These are phyloP conservation scores for Lottia gigantea DNA, from an alignment of 2,888 invertebrate species.

Conservation along the genomic window DNA sequence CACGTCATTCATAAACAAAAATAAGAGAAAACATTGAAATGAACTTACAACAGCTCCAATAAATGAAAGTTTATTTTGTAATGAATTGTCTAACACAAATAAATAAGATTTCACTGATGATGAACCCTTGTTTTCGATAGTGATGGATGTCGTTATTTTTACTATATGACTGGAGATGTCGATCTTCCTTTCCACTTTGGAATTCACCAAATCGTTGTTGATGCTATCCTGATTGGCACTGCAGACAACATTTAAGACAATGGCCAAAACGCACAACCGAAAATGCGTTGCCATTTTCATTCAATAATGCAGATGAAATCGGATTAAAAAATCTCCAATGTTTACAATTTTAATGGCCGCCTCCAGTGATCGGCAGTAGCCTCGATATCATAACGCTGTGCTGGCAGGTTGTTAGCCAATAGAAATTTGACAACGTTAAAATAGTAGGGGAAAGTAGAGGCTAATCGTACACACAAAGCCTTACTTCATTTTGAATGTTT, in stretches of 20 bases:
- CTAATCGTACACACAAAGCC: too few relatives aligned
- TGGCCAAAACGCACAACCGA: constrained; percentile 8
- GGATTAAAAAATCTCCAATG: constrained; percentile 20
- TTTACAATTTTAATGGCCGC: constrained; percentile 7
- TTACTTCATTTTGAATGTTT: too few relatives aligned
- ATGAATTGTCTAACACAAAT: constrained; percentile 77
- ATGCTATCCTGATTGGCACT: constrained; percentile 52
- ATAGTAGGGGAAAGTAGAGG: too few relatives aligned
- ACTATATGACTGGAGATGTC: constrained; percentile 91
- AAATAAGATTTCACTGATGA: constrained; percentile 78
- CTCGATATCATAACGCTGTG: background rate
- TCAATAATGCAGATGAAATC: constrained; percentile 13
- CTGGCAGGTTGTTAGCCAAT: background rate
- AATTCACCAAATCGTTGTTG: constrained; percentile 63
- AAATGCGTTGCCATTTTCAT: background rate
- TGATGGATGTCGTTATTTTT: constrained; percentile 82
- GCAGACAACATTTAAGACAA: constrained; percentile 30
- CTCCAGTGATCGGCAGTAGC: background rate
- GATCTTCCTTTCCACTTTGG: constrained; percentile 85
- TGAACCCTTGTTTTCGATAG: constrained; percentile 85
- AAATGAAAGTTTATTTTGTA: constrained; percentile 78
- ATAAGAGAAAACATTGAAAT: background rate
- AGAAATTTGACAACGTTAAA: too few relatives aligned
- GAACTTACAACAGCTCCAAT: constrained; percentile 76
- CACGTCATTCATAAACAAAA: background rate